Evolutionary conservation across 2,113 vertebrate genomes (phyloP), one percentile per base, ranked within the genome.

Genomic region (Ctenodactylus gundi): DNA sequence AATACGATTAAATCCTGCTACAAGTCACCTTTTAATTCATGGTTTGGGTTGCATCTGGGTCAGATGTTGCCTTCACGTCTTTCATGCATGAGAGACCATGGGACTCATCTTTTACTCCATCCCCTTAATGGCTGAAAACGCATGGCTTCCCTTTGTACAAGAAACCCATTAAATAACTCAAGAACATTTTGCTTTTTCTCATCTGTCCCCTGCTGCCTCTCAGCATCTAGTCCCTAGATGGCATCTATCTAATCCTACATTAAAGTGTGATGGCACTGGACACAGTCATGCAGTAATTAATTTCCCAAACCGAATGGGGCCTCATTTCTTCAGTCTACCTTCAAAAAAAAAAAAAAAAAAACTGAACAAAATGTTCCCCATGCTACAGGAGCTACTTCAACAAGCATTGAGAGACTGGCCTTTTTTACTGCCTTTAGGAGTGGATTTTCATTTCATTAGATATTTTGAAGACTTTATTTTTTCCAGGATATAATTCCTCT

Each of bases 361-460:
- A n/a, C 39, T n/a, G 77, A 94, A 91, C 57, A 94, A 91, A 94
- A 62, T 75, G 68, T 86, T 15, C 68, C n/a, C 9, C 11, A 23
- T 88, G 13, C 27, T 51, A 21, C 36, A 62, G 64, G 62, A 92
- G 41, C 46, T 87, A 84, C 62, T 93, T 92, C 67, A 76, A 39
- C 27, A 41, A 89, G 65, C 57, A 21, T 73, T 36, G 75, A 67
- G 57, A 92, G 76, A 36, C 13, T 39, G 18, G 62, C 55, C 83
- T 96, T 95, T 89, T 65, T 95, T 96, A 68, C 65, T 65, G 70
- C 27, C 67, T 77, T 67, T 27, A 75, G 70, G 46, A 31, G 44
- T 49, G 81, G 51, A 31, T 88, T 90, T 81, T 75, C n/a, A 95
- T 77, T 96, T 88, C 87, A 76, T 90, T 94, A 84, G 95, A 87